Evolutionary conservation across 1,140 invertebrate species (phyloP).

Genomic region (Cotesia glomerata): DNA sequence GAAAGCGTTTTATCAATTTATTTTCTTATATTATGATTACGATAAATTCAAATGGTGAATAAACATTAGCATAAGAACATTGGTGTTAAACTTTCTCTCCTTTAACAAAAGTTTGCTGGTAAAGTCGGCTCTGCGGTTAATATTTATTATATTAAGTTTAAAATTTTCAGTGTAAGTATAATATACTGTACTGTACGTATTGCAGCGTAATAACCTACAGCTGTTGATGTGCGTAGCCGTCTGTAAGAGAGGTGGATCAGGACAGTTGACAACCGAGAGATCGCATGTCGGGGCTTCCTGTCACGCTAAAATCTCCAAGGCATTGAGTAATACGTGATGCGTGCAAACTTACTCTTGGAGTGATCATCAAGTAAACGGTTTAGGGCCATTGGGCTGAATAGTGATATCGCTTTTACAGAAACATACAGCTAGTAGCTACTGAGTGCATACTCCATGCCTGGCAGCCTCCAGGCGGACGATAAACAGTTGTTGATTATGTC

Average conservation of each 20-base stretch:
- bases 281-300: conserved; percentile 53
- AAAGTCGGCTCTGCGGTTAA: too few relatives aligned
- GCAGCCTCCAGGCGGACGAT: conserved; percentile 19
- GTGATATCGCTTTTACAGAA: conserved; percentile 7
- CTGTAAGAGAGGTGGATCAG: conserved; percentile 28
- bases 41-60: background rate
- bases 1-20: background rate
- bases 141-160: too few relatives aligned
- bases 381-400: conserved; percentile 33
- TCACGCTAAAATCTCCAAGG: conserved; percentile 44
- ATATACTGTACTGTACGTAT: too few relatives aligned
- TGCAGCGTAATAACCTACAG: too few relatives aligned
- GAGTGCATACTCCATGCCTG: too few relatives aligned
- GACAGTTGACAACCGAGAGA: conserved; percentile 43
- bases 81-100: too few relatives aligned
- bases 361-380: conserved; percentile 13
- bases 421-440: conserved; percentile 1
- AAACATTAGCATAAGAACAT: background rate
- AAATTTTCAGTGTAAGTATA: too few relatives aligned
- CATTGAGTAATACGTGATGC: background rate
- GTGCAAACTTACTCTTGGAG: background rate
- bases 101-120: background rate
- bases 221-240: background rate
- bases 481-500: conserved; percentile 18
- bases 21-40: background rate